Percentiles rank a stretch among this genome's conserved stretches.
Evolutionary conservation across 2,113 vertebrate genomes (phyloP).

Genomic region (Perognathus longimembris): DNA sequence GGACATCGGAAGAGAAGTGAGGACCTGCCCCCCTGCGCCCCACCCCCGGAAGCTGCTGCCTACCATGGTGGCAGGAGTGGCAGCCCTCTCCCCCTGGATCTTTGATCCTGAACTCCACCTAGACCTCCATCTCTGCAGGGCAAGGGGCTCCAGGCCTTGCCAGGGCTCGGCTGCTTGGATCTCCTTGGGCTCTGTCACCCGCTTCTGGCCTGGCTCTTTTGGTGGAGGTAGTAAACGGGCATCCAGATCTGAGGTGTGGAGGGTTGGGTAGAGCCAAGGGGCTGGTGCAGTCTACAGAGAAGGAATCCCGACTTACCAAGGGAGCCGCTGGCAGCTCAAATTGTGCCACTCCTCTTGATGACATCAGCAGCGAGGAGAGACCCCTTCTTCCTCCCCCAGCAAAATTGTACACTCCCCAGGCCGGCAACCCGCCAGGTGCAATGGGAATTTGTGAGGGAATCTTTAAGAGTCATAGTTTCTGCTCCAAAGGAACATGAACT

Average conservation of each 20-base stretch:
- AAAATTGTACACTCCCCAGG: rapidly evolving
- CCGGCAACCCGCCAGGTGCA: neutral
- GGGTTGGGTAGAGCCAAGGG: neutral
- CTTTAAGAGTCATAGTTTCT: neutral
- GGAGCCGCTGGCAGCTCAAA: neutral
- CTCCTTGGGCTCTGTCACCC: neutral
- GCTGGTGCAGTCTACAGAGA: neutral
- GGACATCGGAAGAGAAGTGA: conserved; percentile 54
- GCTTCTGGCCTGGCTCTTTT: neutral
- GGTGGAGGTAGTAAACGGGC: neutral
- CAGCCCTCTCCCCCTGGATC: neutral
- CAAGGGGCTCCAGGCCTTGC: neutral
- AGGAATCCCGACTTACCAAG: neutral
- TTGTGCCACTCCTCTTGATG: neutral
- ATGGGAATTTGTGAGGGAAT: neutral
- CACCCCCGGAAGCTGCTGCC: neutral
- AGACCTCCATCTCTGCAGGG: neutral
- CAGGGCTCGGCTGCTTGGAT: neutral
- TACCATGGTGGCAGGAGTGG: too few relatives aligned
- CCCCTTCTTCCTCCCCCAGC: neutral
- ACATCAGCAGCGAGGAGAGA: neutral
- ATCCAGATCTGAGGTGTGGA: neutral
- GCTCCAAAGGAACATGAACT: neutral
- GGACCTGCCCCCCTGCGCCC: neutral
- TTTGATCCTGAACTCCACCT: neutral